Evolutionary conservation across 2,113 vertebrate genomes (phyloP).

Genomic region (Brachyhypopomus occidentalis): DNA sequence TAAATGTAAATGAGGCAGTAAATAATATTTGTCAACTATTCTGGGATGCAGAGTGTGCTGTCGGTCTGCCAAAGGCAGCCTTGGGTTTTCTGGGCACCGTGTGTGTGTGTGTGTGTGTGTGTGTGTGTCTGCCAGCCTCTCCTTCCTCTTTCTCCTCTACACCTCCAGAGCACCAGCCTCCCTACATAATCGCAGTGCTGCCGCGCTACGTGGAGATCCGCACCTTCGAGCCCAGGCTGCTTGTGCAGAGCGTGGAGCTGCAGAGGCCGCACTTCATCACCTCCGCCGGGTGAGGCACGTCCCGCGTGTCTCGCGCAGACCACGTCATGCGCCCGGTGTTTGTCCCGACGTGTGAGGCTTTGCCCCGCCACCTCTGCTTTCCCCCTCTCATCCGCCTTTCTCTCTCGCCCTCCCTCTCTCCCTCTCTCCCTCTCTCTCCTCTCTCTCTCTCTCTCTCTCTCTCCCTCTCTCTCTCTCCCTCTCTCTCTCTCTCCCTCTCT

Average conservation of each 20-base stretch:
- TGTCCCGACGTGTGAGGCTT: too few relatives aligned
- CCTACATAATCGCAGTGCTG: conserved; percentile 95
- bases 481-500: conserved; percentile 62
- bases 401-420: too few relatives aligned
- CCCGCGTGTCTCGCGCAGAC: too few relatives aligned
- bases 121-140: background rate
- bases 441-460: conserved; percentile 59
- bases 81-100: background rate
- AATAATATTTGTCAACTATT: background rate
- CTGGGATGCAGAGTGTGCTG: background rate
- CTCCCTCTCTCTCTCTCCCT: conserved; percentile 61
- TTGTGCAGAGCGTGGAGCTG: conserved; percentile 96
- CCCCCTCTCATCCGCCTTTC: too few relatives aligned
- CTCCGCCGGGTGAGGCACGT: conserved; percentile 84
- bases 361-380: too few relatives aligned
- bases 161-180: conserved; percentile 90
- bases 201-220: conserved; percentile 96
- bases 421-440: conserved; percentile 59
- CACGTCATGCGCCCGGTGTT: too few relatives aligned
- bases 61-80: background rate
- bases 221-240: conserved; percentile 90
- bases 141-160: conserved; percentile 27
- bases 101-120: background rate
- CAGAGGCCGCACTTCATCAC: conserved; percentile 96
- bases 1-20: background rate